A percentile compares a stretch with the other conserved stretches of the same genome.
Conservation (phyloP, 2,113 vertebrate genomes). For the Piprites chloris region DNA sequence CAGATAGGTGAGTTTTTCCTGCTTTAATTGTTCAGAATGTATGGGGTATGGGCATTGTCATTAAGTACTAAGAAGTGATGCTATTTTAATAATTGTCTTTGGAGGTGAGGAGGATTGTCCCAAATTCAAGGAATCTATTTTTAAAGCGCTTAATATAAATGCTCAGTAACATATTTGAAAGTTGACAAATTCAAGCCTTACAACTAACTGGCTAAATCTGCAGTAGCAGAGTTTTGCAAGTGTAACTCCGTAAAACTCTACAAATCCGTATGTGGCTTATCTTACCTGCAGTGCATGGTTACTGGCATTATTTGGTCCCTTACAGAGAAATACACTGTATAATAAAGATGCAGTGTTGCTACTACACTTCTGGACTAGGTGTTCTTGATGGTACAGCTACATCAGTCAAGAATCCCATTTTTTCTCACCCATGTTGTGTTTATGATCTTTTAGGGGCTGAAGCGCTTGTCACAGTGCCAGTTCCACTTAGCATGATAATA, state of each 20-base stretch:
- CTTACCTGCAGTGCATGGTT: fast-evolving
- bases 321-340: neutral
- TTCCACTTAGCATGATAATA: neutral
- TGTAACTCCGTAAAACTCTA: neutral
- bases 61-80: neutral
- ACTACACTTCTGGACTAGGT: neutral
- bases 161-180: neutral
- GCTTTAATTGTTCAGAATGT: neutral
- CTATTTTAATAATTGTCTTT: neutral
- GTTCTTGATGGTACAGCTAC: neutral
- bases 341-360: neutral
- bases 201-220: neutral
- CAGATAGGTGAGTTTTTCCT: neutral
- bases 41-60: neutral
- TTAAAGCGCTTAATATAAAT: neutral
- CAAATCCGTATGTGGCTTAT: neutral
- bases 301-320: neutral
- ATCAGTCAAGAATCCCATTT: fast-evolving
- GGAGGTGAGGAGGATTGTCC: neutral
- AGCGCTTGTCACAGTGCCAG: neutral
- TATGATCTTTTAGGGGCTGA: neutral
- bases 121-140: neutral
- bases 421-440: neutral
- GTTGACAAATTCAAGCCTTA: neutral
- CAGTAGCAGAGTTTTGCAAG: neutral